A percentile compares a stretch with the other conserved stretches of the same genome.
Evolutionary conservation across 2,888 invertebrate genomes (phyloP).

Genomic region (Cephus pulcher): DNA sequence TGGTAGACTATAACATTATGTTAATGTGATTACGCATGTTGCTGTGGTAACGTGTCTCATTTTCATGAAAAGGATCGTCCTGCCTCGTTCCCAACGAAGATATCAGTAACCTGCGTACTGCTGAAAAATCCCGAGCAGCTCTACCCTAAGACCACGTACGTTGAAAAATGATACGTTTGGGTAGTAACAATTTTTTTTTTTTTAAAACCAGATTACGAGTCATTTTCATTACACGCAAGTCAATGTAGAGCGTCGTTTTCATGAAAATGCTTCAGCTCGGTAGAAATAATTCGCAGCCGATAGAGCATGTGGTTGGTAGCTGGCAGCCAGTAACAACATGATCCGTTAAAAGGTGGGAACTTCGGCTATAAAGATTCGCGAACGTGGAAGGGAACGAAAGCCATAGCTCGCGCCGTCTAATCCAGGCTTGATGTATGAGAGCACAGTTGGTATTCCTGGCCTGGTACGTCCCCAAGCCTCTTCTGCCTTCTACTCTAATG

Average conservation of each 20-base stretch:
- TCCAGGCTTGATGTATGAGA: slow-evolving; percentile 32
- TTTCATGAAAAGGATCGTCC: not conserved
- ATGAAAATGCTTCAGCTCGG: not conserved
- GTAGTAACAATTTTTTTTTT: not conserved
- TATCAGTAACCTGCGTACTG: too few relatives aligned
- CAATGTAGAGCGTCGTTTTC: not conserved
- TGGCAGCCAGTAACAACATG: not conserved
- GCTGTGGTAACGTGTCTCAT: not conserved
- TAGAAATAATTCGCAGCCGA: not conserved
- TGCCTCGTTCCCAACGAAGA: too few relatives aligned
- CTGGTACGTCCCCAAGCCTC: slow-evolving; percentile 15
- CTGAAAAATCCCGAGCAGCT: not conserved
- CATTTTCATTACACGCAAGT: not conserved
- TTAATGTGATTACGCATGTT: not conserved
- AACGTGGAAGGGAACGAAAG: slow-evolving; percentile 15
- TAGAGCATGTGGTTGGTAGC: not conserved
- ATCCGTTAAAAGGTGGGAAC: not conserved
- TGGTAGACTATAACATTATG: not conserved
- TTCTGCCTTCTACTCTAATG: slow-evolving; percentile 9
- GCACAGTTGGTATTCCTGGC: slow-evolving; percentile 30
- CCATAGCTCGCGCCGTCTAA: slow-evolving; percentile 29
- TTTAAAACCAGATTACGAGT: not conserved
- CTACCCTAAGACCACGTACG: not conserved
- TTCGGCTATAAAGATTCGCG: not conserved
- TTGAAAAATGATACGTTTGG: not conserved